phyloP scores from a whole-genome alignment of 1,140 invertebrate species.

The Whitmania pigra region DNA sequence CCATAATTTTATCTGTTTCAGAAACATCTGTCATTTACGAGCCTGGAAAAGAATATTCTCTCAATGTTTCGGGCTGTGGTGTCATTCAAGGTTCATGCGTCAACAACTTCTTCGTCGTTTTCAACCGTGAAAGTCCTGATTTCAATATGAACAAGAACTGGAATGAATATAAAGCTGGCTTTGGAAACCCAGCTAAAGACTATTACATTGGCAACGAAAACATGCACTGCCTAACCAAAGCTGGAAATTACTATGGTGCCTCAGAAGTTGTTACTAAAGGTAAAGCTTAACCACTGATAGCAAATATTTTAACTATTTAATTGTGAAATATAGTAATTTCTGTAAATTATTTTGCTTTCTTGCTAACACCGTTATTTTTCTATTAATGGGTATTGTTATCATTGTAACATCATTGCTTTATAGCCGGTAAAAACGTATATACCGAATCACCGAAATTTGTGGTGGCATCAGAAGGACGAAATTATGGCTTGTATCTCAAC shows the following conservation, averaged over 20 bases:
- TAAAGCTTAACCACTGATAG: too few species aligned
- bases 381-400: too few species aligned
- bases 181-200: conserved; percentile 23
- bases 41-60: background rate
- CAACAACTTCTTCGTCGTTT: conserved; percentile 6
- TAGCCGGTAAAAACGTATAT: background rate
- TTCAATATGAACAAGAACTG: conserved; percentile 21
- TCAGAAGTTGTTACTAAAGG: too few species aligned
- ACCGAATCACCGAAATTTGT: background rate
- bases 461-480: background rate
- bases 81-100: background rate
- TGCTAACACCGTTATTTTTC: too few species aligned
- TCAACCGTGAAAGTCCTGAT: conserved; percentile 1
- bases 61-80: background rate
- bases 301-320: too few species aligned
- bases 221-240: conserved; percentile 23
- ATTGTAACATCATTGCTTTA: too few species aligned
- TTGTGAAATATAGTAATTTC: too few species aligned
- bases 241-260: background rate
- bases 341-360: too few species aligned
- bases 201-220: conserved; percentile 28
- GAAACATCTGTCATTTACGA: too few species aligned
- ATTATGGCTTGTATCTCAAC: background rate
- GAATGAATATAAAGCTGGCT: conserved; percentile 26
- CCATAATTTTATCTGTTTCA: too few species aligned